These are phyloP conservation scores for Stenopsyche tienmushanensis DNA, from an alignment of 1,140 invertebrate genomes.

Conservation along the genomic window DNA sequence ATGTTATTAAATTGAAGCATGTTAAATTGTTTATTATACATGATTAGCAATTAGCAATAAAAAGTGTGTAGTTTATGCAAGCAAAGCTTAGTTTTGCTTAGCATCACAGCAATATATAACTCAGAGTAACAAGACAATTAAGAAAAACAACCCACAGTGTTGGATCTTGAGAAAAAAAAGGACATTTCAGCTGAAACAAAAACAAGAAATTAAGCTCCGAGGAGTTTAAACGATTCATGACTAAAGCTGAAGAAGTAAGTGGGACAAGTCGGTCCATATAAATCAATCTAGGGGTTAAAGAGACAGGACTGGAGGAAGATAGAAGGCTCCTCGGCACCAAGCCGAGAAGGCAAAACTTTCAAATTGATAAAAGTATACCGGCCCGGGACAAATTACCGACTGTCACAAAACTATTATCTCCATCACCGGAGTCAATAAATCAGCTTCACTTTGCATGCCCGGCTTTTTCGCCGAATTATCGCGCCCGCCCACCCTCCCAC, in stretches of 20 bases:
- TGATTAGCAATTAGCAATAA: not conserved
- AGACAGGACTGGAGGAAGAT: not conserved
- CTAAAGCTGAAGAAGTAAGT: not conserved
- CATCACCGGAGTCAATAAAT: not conserved
- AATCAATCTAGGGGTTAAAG: not conserved
- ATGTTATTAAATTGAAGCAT: too few species aligned
- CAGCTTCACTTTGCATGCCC: not conserved
- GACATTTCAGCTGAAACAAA: not conserved
- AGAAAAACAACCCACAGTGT: not conserved
- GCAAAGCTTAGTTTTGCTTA: not conserved
- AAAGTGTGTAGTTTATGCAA: not conserved
- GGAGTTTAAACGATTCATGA: constrained; percentile 1
- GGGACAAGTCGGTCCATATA: not conserved
- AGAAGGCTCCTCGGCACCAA: not conserved
- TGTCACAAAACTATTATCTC: constrained; percentile 11
- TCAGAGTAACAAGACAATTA: constrained; percentile 6
- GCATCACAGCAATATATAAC: not conserved
- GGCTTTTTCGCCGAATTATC: not conserved
- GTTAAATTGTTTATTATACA: too few species aligned
- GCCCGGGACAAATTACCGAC: constrained; percentile 1
- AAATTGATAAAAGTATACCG: constrained; percentile 2
- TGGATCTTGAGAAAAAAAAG: not conserved
- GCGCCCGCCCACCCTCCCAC: too few species aligned
- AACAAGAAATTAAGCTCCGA: constrained; percentile 4
- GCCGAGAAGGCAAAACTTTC: too few species aligned